Base-by-base conservation (phyloP, 2,797 vertebrate genomes). In the Sebastes trivittatus region DNA sequence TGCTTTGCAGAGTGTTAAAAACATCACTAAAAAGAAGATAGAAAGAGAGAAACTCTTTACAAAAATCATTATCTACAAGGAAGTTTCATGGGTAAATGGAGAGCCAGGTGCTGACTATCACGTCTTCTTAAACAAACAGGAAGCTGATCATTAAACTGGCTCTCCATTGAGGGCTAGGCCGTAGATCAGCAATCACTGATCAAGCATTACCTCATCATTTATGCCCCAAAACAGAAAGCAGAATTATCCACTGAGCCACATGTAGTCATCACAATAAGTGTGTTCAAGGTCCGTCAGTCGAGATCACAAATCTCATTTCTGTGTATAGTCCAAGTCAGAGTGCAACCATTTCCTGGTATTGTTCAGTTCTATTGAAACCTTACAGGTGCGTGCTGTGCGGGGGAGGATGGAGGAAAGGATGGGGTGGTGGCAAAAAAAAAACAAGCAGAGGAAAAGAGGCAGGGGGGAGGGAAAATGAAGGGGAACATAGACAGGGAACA, bases 261-360 rank as follows among this genome's bases (percentile, higher is more conserved):
- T 32, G 34, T 7, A 68, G 46, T 70, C 22, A 60, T 34, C 22
- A 11, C 49, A 54, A 49, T 0, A 63, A 20, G 3, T 14, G 20
- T 11, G 68, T 61, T 86, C 70, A 76, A 75, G 18, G 65, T 77
- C 63, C 2, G 18, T 61, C 70, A 5, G 55, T 65, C 7, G 6
- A 61, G 29, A 66, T 27, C 58, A 74, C 22, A 65, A 72, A 58
- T 58, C 23, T 64, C 42, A 14, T 85, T 64, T 81, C 72, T 83
- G 66, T 80, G 22, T 78, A 55, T 42, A 78, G 59, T 63, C 69
- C 36, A 22, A 74, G 75, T 75, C 36, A 30, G 22, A 72, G 68
- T 2, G 4, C 42, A 89, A 84, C 72, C 74, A 91, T 86, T 95
- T 96, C 95, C 95, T 94, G 80, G 69, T 58, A 95, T 95, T 96